phyloP scores from a whole-genome alignment of 1,140 invertebrate genomes.

The Mamestra configurata region DNA sequence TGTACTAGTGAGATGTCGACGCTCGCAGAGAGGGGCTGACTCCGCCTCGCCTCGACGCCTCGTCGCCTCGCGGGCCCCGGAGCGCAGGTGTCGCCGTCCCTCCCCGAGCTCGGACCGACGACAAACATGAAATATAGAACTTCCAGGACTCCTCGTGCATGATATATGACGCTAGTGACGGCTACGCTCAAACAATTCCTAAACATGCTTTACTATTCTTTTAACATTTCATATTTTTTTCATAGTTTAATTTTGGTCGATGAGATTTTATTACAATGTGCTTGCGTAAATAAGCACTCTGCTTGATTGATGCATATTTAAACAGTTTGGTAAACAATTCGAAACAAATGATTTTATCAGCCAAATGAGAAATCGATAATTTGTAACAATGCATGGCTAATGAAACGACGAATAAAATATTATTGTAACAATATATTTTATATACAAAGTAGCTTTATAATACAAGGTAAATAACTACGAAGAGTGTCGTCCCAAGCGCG shows the following conservation, averaged over 20 bases:
- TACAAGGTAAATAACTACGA: constrained; percentile 69
- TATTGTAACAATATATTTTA: constrained; percentile 87
- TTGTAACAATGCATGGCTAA: constrained; percentile 15
- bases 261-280: not conserved
- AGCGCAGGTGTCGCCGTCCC: constrained; percentile 48
- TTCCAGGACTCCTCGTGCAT: constrained; percentile 61
- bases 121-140: constrained; percentile 71
- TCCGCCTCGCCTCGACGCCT: not conserved
- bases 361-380: constrained; percentile 8
- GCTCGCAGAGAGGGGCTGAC: not conserved
- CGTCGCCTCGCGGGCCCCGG: not conserved
- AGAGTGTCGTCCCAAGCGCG: constrained; percentile 43
- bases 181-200: constrained; percentile 48
- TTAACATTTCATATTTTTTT: constrained; percentile 27
- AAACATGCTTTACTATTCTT: constrained; percentile 42
- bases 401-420: constrained; percentile 71
- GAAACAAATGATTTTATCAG: constrained; percentile 2
- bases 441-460: constrained; percentile 84
- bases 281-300: not conserved
- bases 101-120: constrained; percentile 46
- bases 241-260: not conserved
- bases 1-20: constrained; percentile 39
- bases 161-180: constrained; percentile 67
- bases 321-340: not conserved
- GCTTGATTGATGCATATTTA: not conserved